A percentile compares a stretch with the other conserved stretches of the same genome.
These are phyloP conservation scores for Lottia scabra DNA, from an alignment of 2,888 invertebrate genomes.

Conservation along the genomic window DNA sequence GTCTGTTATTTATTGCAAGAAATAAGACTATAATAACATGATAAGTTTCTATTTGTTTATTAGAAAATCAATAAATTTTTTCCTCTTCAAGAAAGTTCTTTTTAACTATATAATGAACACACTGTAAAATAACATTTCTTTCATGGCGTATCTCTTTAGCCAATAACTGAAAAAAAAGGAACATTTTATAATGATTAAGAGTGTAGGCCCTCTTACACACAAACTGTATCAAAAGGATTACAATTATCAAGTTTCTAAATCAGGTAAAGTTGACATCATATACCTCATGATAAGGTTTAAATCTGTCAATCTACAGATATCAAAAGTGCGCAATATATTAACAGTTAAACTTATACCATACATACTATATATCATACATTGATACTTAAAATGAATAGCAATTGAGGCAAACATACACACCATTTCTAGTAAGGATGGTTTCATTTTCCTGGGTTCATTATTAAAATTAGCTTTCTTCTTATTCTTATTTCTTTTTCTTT, in stretches of 20 bases:
- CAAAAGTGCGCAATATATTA: too few species aligned
- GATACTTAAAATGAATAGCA: neutral
- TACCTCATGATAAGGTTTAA: too few species aligned
- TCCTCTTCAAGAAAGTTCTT: slow-evolving; percentile 79
- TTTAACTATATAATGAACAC: slow-evolving; percentile 82
- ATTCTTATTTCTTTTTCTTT: slow-evolving; percentile 6
- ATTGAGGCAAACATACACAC: slow-evolving; percentile 22
- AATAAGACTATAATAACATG: too few species aligned
- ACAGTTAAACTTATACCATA: too few species aligned
- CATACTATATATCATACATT: too few species aligned
- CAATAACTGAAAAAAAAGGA: slow-evolving; percentile 73
- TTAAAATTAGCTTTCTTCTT: neutral
- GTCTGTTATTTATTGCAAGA: too few species aligned
- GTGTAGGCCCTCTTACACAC: too few species aligned
- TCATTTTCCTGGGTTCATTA: neutral
- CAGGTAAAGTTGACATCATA: too few species aligned
- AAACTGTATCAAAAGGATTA: too few species aligned
- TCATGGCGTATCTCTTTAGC: slow-evolving; percentile 85
- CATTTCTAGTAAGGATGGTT: slow-evolving; percentile 39
- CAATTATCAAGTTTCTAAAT: too few species aligned
- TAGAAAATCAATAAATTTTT: neutral
- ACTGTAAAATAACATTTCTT: slow-evolving; percentile 87
- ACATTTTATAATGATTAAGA: neutral
- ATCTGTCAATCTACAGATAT: too few species aligned
- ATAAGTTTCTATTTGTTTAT: too few species aligned